A percentile compares a stretch with the other conserved stretches of the same genome.
phyloP scores from a whole-genome alignment of 2,113 vertebrate genomes.

The Pelodiscus sinensis region DNA sequence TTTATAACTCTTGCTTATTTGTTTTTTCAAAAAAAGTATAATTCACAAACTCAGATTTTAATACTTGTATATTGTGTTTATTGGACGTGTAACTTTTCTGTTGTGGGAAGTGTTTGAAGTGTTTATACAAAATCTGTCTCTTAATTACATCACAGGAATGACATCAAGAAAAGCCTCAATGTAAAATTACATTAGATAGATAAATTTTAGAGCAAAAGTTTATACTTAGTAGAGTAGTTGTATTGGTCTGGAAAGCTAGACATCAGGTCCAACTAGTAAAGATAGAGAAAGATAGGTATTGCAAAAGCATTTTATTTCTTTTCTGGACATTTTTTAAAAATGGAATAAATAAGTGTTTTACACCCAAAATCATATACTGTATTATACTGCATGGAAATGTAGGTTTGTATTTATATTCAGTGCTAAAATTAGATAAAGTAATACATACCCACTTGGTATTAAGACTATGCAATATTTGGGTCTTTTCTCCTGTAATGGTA shows the following conservation, averaged over 20 bases:
- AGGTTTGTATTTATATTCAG: not conserved
- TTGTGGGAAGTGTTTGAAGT: not conserved
- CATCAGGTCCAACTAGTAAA: not conserved
- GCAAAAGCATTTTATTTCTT: not conserved
- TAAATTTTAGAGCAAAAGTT: not conserved
- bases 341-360: not conserved
- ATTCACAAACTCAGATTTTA: not conserved
- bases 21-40: not conserved
- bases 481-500: not conserved
- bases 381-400: not conserved
- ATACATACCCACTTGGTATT: not conserved
- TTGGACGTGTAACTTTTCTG: not conserved
- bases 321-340: not conserved
- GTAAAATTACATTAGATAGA: not conserved
- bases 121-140: not conserved
- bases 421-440: not conserved
- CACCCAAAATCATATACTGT: not conserved
- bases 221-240: not conserved
- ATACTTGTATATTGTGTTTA: rapidly evolving
- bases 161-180: not conserved
- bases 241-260: not conserved
- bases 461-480: not conserved
- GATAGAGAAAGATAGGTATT: not conserved
- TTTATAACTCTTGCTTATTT: slow-evolving; percentile 22
- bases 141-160: not conserved